A percentile compares a stretch with the other conserved stretches of the same genome.
Evolutionary conservation across 2,113 vertebrate genomes (phyloP).

Genomic region (Lagopus leucura): DNA sequence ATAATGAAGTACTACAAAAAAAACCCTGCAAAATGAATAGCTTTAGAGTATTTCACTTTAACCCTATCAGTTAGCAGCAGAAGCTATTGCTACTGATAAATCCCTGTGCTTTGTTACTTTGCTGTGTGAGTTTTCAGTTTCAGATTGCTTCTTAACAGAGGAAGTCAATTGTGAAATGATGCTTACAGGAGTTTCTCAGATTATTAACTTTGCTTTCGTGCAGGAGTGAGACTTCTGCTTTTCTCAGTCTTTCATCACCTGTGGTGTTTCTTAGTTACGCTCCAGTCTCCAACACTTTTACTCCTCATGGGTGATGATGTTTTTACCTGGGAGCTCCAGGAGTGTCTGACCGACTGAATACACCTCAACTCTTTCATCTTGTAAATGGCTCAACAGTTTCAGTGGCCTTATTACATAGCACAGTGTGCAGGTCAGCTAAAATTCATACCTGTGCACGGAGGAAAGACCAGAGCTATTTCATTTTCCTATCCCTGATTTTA

Average conservation of each 20-base stretch:
- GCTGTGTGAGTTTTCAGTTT: neutral
- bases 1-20: neutral
- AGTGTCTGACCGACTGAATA: neutral
- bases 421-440: neutral
- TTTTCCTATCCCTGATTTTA: neutral
- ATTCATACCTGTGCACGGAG: neutral
- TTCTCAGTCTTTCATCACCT: neutral
- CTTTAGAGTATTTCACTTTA: neutral
- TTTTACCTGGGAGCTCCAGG: neutral
- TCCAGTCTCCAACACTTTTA: neutral
- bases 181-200: neutral
- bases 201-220: neutral
- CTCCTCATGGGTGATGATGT: neutral
- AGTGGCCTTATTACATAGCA: neutral
- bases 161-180: neutral
- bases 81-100: neutral
- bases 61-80: neutral
- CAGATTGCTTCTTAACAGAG: neutral
- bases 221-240: neutral
- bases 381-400: neutral
- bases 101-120: neutral
- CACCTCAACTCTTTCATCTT: neutral
- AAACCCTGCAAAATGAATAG: neutral
- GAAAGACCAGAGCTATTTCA: neutral
- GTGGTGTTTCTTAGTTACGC: neutral